Evolutionary conservation across 2,797 vertebrate species (phyloP).

Genomic region (Danio aesculapii): DNA sequence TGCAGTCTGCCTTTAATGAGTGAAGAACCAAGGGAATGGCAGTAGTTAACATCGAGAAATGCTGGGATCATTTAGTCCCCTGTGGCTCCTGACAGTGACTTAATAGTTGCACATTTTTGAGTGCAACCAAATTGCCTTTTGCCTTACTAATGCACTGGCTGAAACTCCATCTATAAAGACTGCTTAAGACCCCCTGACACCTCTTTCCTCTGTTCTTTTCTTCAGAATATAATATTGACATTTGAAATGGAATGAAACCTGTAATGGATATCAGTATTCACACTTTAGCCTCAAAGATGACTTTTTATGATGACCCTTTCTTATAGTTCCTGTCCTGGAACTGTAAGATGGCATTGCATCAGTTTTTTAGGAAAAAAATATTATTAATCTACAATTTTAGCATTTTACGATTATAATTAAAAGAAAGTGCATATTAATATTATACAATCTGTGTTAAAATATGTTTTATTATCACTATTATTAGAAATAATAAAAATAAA

Average conservation of each 20-base stretch:
- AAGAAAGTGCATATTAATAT: no score
- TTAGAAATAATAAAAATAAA: no score
- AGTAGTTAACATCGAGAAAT: constrained; percentile 83
- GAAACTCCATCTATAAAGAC: constrained; percentile 37
- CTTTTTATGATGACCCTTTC: background rate
- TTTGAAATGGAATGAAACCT: background rate
- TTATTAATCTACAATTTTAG: no score
- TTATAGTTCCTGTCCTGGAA: background rate
- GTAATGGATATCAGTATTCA: background rate
- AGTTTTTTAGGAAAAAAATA: no score
- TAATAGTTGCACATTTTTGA: constrained; percentile 81
- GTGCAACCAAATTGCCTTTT: constrained; percentile 81
- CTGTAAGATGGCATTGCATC: no score
- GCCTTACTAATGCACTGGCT: constrained; percentile 56
- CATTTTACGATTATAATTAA: no score
- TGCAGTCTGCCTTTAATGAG: constrained; percentile 83
- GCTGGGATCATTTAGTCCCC: constrained; percentile 82
- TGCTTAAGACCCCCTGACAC: constrained; percentile 40
- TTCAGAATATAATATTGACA: background rate
- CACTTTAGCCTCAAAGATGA: background rate
- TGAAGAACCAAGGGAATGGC: constrained; percentile 79
- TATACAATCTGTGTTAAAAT: no score
- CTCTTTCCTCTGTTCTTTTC: constrained; percentile 14
- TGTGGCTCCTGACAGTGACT: constrained; percentile 77
- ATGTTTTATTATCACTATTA: no score